Evolutionary conservation across 2,113 vertebrate species (phyloP).

Genomic region (Atlantisia rogersi): DNA sequence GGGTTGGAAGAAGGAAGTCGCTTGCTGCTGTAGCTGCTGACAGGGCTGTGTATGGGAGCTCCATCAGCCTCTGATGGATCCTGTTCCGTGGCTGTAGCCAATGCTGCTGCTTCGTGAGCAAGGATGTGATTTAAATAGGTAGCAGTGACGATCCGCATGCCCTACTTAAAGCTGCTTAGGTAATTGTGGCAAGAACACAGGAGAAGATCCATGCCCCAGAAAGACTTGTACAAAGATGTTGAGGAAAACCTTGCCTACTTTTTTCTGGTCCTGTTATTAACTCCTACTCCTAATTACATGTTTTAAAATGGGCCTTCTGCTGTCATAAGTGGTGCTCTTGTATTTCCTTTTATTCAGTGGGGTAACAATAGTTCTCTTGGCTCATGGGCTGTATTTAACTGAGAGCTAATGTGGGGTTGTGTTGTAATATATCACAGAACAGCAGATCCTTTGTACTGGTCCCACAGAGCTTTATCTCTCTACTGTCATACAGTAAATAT

Average conservation of each 20-base stretch:
- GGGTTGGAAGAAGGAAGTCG: not conserved
- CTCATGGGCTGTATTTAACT: constrained; percentile 28
- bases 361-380: constrained; percentile 33
- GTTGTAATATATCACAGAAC: not conserved
- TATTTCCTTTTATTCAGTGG: not conserved
- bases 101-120: not conserved
- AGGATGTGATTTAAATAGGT: not conserved
- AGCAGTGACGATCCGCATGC: not conserved
- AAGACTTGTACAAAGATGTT: not conserved
- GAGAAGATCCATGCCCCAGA: not conserved
- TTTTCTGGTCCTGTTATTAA: constrained; percentile 7
- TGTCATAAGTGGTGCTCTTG: not conserved
- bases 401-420: not conserved
- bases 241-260: not conserved
- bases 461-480: not conserved
- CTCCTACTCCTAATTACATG: not conserved
- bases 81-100: not conserved
- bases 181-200: not conserved
- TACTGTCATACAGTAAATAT: not conserved
- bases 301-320: not conserved
- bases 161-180: not conserved
- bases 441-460: constrained; percentile 15
- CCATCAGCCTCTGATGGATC: not conserved
- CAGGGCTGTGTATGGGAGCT: not conserved
- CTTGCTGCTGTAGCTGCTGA: not conserved